Evolutionary conservation across 2,888 invertebrate species (phyloP).

Genomic region (Cataglyphis altisquamis): DNA sequence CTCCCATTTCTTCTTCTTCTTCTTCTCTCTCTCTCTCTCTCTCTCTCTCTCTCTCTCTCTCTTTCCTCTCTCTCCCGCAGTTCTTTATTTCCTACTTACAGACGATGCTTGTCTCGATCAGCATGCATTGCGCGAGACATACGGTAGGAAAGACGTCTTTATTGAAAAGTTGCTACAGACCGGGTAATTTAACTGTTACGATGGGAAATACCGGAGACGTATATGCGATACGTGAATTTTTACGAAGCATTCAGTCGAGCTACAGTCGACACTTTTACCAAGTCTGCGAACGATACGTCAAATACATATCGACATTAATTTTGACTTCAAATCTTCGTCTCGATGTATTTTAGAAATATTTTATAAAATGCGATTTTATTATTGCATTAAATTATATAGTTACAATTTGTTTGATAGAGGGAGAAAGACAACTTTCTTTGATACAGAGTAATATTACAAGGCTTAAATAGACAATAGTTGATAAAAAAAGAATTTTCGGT

Average conservation of each 20-base stretch:
- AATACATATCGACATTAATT: conserved; percentile 36
- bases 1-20: neutral
- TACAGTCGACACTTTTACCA: neutral
- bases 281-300: neutral
- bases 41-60: neutral
- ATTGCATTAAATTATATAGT: conserved; percentile 5
- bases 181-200: conserved; percentile 51
- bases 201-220: conserved; percentile 36
- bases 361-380: neutral
- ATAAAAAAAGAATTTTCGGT: too few relatives aligned
- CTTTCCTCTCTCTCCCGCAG: neutral
- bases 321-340: neutral
- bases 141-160: conserved; percentile 45
- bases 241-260: conserved; percentile 1
- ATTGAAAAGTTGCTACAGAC: conserved; percentile 54
- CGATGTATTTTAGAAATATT: neutral
- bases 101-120: conserved; percentile 69
- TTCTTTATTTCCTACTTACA: conserved; percentile 65
- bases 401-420: neutral
- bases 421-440: too few relatives aligned
- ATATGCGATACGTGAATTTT: conserved; percentile 40
- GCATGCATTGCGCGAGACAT: conserved; percentile 60
- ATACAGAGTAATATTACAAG: too few relatives aligned
- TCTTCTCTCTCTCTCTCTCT: neutral
- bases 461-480: too few relatives aligned